Percentiles rank a stretch among this genome's conserved stretches.
phyloP scores from a whole-genome alignment of 2,888 invertebrate genomes.

The Heliconius aoede region DNA sequence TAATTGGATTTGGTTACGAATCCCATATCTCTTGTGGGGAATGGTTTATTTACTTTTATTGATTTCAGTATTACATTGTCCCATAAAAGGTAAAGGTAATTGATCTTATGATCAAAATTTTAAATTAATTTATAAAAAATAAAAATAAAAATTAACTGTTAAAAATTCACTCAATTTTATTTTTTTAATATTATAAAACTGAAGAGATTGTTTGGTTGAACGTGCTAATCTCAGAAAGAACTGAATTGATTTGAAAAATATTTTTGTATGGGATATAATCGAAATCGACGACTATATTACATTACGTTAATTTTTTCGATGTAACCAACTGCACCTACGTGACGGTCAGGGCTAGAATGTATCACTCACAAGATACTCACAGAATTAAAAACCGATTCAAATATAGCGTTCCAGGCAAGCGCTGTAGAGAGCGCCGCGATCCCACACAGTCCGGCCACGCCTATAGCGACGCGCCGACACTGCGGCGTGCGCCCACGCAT shows the following conservation, averaged over 20 bases:
- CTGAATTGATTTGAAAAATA: too few species aligned
- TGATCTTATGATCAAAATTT: too few species aligned
- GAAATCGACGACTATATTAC: neutral
- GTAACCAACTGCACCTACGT: too few species aligned
- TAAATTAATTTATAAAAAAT: too few species aligned
- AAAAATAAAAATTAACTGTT: too few species aligned
- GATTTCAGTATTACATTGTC: too few species aligned
- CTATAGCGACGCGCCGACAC: slow-evolving; percentile 63
- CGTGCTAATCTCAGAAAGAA: too few species aligned
- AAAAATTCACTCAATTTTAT: neutral
- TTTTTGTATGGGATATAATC: neutral
- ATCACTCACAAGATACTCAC: slow-evolving; percentile 56
- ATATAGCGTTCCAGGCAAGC: slow-evolving; percentile 69
- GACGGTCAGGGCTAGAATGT: neutral
- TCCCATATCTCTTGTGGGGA: too few species aligned
- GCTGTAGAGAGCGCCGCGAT: slow-evolving; percentile 64
- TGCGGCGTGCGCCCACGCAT: slow-evolving; percentile 72
- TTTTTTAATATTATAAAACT: neutral
- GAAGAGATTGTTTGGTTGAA: neutral
- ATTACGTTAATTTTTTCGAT: neutral
- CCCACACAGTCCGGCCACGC: slow-evolving; percentile 62
- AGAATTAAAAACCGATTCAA: slow-evolving; percentile 67
- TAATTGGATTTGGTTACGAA: too few species aligned
- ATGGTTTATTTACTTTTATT: too few species aligned
- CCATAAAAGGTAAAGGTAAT: too few species aligned